These are phyloP conservation scores for Drosophila sturtevanti DNA, from an alignment of 1,140 invertebrate species.

Conservation along the genomic window DNA sequence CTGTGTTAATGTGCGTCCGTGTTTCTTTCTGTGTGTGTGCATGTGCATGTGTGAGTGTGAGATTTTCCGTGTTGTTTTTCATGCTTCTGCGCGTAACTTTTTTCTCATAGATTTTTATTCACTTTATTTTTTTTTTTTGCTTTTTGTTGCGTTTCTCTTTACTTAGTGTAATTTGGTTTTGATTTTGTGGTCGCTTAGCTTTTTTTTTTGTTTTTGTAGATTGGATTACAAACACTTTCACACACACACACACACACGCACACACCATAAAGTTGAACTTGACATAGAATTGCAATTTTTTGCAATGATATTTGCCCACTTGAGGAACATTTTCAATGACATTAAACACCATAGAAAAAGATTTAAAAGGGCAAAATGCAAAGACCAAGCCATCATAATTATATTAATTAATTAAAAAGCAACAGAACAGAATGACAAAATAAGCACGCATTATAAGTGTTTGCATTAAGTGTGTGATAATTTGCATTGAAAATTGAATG, in stretches of 20 bases:
- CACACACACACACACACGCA: neutral
- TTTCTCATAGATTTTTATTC: conserved; percentile 21
- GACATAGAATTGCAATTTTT: conserved; percentile 42
- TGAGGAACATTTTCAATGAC: conserved; percentile 20
- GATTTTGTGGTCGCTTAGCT: conserved; percentile 21
- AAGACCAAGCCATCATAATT: conserved; percentile 3
- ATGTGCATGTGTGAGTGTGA: conserved; percentile 27
- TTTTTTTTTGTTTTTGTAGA: conserved; percentile 17
- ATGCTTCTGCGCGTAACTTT: conserved; percentile 68
- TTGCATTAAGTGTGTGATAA: conserved; percentile 32
- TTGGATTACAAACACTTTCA: conserved; percentile 30
- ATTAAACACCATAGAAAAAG: neutral
- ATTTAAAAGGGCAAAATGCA: neutral
- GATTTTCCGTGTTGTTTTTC: conserved; percentile 42
- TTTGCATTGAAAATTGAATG: conserved; percentile 57
- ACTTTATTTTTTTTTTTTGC: conserved; percentile 20
- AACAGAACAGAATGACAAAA: neutral
- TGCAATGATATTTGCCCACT: conserved; percentile 15
- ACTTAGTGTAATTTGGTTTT: conserved; percentile 46
- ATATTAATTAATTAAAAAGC: conserved; percentile 10
- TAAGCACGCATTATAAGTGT: neutral
- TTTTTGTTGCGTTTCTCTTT: conserved; percentile 42
- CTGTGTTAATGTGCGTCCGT: conserved; percentile 1
- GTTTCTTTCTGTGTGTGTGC: neutral
- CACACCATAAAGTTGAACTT: conserved; percentile 47